Conservation (phyloP, 2,113 vertebrate genomes). For the Raja brachyura region DNA sequence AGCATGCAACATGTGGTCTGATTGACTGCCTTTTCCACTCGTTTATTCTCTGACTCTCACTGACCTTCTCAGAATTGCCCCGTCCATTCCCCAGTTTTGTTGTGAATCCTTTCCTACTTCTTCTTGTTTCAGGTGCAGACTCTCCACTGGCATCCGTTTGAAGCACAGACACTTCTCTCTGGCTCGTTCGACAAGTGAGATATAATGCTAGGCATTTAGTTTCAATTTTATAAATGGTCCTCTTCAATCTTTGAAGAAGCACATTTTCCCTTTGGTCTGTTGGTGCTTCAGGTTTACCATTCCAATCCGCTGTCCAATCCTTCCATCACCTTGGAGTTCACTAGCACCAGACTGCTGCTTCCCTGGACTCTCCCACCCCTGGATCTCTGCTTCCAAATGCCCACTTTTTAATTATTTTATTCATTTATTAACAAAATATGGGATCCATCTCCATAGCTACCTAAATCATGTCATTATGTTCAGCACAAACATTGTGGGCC, state of each 20-base stretch:
- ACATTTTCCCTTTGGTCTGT: neutral
- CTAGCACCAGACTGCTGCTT: neutral
- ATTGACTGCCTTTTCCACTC: too few relatives aligned
- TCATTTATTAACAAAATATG: too few relatives aligned
- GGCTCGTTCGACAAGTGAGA: conserved; percentile 92
- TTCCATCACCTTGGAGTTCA: neutral
- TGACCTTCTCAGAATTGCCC: neutral
- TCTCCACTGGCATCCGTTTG: conserved; percentile 84
- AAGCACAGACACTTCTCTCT: conserved; percentile 90
- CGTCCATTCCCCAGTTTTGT: too few relatives aligned
- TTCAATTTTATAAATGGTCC: neutral
- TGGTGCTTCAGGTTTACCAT: neutral
- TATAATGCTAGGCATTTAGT: neutral
- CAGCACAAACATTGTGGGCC: too few relatives aligned
- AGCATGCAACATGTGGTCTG: too few relatives aligned
- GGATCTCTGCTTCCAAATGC: neutral
- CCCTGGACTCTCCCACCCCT: neutral
- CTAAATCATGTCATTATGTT: too few relatives aligned
- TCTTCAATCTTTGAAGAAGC: neutral
- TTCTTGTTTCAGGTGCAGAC: conserved; percentile 76
- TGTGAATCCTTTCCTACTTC: neutral
- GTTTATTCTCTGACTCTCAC: too few relatives aligned
- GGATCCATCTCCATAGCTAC: too few relatives aligned
- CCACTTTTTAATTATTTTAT: neutral
- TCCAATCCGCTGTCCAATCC: neutral